phyloP scores from a whole-genome alignment of 2,113 vertebrate species.

The Heterotilapia buettikoferi region DNA sequence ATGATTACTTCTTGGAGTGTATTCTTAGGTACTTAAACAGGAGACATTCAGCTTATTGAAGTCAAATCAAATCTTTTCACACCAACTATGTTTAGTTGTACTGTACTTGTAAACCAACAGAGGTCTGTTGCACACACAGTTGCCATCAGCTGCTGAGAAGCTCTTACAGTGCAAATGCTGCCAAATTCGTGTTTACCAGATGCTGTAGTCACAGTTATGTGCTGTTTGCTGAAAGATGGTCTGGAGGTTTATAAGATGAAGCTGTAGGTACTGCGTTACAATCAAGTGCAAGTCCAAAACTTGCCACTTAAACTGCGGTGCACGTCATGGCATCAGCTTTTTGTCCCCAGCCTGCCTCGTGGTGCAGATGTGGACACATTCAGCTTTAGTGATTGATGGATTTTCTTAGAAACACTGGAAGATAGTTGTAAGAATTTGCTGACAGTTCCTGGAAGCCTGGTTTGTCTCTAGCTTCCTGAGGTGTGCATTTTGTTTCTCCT shows the following conservation, averaged over 20 bases:
- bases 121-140: background rate
- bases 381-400: background rate
- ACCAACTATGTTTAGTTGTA: background rate
- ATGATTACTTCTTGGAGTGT: background rate
- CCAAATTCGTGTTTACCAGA: constrained; percentile 24
- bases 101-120: background rate
- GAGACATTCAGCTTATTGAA: background rate
- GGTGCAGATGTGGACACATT: background rate
- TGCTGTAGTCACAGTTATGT: background rate
- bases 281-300: background rate
- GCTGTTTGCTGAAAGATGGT: background rate
- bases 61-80: background rate
- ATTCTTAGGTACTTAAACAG: background rate
- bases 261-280: constrained; percentile 26
- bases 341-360: background rate
- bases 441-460: background rate
- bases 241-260: background rate
- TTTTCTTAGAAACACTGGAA: background rate
- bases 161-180: constrained; percentile 1
- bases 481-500: background rate
- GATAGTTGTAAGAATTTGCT: background rate
- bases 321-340: background rate
- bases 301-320: background rate
- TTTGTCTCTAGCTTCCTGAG: background rate
- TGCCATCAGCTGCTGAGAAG: background rate